phyloP scores from a whole-genome alignment of 35 echinoderm and acorn worm genomes.

The Ophiothrix spiculata region DNA sequence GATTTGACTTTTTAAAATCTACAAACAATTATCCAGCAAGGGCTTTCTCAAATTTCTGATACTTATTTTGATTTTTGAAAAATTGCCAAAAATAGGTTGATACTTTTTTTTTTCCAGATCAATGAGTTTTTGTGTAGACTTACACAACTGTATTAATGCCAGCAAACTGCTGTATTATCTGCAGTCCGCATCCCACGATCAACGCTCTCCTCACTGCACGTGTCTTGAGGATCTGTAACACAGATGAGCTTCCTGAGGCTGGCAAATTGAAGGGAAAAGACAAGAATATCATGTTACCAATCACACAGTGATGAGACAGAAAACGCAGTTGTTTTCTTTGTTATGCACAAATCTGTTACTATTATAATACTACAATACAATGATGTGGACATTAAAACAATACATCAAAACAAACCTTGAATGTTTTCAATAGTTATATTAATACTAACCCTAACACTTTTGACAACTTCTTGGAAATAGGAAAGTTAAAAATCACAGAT shows the following conservation, averaged over 20 bases:
- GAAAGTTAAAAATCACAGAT: no score
- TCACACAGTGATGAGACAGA: no score
- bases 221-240: constrained; percentile 60
- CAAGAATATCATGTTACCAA: no score
- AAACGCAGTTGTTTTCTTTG: no score
- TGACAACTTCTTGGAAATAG: no score
- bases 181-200: constrained; percentile 83
- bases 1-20: not conserved
- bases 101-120: not conserved
- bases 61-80: not conserved
- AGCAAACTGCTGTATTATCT: constrained; percentile 94
- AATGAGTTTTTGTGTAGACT: constrained; percentile 5
- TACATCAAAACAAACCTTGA: no score
- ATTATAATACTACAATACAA: no score
- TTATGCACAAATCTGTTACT: no score
- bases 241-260: not conserved
- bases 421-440: no score
- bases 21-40: not conserved
- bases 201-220: constrained; percentile 65
- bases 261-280: no score
- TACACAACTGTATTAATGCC: constrained; percentile 98
- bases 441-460: no score
- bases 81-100: not conserved
- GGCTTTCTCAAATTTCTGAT: not conserved
- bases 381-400: no score